These are phyloP conservation scores for Heliconius sara DNA, from an alignment of 2,888 invertebrate genomes.

Conservation along the genomic window DNA sequence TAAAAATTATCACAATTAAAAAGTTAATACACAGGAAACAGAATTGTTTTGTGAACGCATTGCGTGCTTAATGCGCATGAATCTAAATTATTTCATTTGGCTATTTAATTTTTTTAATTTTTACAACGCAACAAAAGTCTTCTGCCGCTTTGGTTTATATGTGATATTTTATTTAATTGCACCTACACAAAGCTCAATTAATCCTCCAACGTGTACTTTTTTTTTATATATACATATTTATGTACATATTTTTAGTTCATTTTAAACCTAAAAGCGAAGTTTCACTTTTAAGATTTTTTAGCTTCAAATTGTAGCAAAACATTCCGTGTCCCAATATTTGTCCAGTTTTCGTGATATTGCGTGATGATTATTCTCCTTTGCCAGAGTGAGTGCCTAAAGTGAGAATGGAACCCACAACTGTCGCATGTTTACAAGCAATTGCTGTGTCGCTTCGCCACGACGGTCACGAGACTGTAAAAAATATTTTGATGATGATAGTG, in stretches of 20 bases:
- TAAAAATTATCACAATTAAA: constrained; percentile 5
- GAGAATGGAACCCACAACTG: too few relatives aligned
- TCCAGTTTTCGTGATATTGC: too few relatives aligned
- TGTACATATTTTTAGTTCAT: background rate
- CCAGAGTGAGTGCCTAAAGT: too few relatives aligned
- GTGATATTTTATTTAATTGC: background rate
- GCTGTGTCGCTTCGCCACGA: too few relatives aligned
- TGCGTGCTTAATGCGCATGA: constrained; percentile 14
- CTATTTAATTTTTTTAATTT: constrained; percentile 2
- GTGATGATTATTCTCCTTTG: too few relatives aligned
- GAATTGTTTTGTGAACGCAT: background rate
- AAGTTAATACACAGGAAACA: background rate
- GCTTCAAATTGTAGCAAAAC: too few relatives aligned
- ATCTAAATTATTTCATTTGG: constrained; percentile 13
- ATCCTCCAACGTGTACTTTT: background rate
- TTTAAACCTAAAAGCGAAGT: too few relatives aligned
- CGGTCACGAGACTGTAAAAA: too few relatives aligned
- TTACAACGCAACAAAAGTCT: background rate
- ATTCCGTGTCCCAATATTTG: too few relatives aligned
- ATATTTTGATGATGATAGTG: too few relatives aligned
- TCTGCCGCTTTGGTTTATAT: background rate
- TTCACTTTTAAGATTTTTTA: too few relatives aligned
- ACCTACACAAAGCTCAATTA: background rate
- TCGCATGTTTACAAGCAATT: too few relatives aligned
- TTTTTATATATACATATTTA: background rate